Base-by-base conservation (phyloP, 2,113 vertebrate species). In the Tamias sibiricus region DNA sequence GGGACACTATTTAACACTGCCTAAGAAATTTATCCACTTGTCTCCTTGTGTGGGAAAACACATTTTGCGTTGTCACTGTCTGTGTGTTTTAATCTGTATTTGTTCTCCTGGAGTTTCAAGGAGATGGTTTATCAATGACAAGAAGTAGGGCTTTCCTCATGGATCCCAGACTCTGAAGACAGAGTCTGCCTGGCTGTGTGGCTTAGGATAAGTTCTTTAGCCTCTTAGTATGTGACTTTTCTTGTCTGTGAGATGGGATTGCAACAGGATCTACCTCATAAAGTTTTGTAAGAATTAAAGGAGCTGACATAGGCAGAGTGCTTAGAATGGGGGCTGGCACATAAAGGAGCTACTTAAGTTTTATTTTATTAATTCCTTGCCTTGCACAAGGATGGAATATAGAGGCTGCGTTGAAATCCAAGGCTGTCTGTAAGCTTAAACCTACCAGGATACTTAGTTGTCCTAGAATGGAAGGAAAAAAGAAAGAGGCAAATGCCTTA, bases 241-340 rank as follows among this genome's bases (percentile, higher is more conserved):
- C 37, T 77, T 54, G 2, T 71, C 68, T 86, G 6, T 82, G 69
- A 85, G 90, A 59, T 87, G 19, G 81, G n/a, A 14, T 59, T 52
- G 28, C 64, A 35, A 42, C 37, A 84, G 24, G 35, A 87, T 19
- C n/a, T 44, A 62, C 10, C 47, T 75, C 14, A 26, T 64, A 54
- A 59, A 14, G 35, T 86, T 85, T 84, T 57, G 40, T 77, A 79
- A 59, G 59, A 88, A 81, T 95, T 77, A 54, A 95, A 37, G 28
- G 32, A 87, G 4, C 28, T 77, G 32, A 77, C 8, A 17, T 37
- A 32, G 16, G 35, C 28, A 54, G 79, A 62, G 8, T 72, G 19
- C 66, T 82, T 69, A 81, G 28, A 66, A 74, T 0, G 16, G 17
- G 47, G 12, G 4, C 83, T 62, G 64, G 20, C 47, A 82, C 28